Evolutionary conservation across 2,888 invertebrate genomes (phyloP).

Genomic region (Dicyrtomina minuta): DNA sequence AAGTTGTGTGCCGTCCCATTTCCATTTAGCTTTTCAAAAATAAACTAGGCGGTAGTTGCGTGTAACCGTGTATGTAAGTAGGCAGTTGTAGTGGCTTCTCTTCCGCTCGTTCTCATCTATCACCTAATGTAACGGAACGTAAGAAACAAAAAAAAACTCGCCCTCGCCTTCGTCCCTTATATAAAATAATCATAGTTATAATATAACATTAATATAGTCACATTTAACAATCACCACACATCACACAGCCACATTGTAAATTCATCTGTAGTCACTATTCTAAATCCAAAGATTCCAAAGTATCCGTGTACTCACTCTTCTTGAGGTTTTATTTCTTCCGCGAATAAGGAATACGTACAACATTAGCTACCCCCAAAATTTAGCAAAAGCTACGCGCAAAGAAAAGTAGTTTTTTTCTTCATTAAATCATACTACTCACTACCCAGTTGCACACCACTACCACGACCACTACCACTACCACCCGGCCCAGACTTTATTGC

Average conservation of each 20-base stretch:
- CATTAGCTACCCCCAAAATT: background rate
- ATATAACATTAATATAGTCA: no score
- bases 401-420: background rate
- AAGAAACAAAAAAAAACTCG: background rate
- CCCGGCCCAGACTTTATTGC: no score
- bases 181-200: no score
- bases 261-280: no score
- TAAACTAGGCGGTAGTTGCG: conserved; percentile 20
- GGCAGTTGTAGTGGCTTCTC: conserved; percentile 3
- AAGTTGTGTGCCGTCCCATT: conserved; percentile 20
- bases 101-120: background rate
- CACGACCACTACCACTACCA: no score
- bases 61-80: conserved; percentile 21
- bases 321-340: no score
- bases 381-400: background rate
- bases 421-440: background rate
- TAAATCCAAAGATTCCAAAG: no score
- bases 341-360: no score
- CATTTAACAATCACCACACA: no score
- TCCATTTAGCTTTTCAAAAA: conserved; percentile 28
- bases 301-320: no score
- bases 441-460: no score
- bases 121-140: background rate
- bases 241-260: no score
- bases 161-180: background rate